Evolutionary conservation across 2,888 invertebrate species (phyloP), one percentile per base, ranked within the genome.

Genomic region (Vandiemenella viatica): DNA sequence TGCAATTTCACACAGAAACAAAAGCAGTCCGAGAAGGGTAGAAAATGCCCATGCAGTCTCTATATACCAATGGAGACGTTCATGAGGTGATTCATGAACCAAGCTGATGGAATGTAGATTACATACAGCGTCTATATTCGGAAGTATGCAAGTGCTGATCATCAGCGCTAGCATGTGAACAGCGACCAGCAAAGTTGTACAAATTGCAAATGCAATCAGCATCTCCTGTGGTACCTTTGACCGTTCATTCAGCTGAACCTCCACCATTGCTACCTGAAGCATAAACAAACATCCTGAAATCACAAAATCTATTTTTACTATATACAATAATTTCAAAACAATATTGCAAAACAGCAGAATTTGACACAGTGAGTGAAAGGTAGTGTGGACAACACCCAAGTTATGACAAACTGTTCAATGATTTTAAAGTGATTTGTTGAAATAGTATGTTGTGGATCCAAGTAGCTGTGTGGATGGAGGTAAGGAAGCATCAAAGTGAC

Each of bases 61-160:
- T 47, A 97, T 96, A 66, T 93, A 90, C 88, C 88, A 88, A 61
- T 89, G 89, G 5, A 90, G 72, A 51, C 87, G 73, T 65, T 88
- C 87, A 64, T 90, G 89, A 0, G 90, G 89, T 1, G 88, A 88
- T 63, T 89, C 89, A 63, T 89, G 84, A 1, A 89, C 89, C 18
- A 89, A 70, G 38, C 81, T 76, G 60, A 88, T 86, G 63, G 85
- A 85, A 67, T 90, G 88, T 44, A 92, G 76, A 68, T 90, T 91
- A 57, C 92, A 90, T 4, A 95, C 85, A 0, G 96, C 92, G 68
- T 98, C 97, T 53, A 98, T 89, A 65, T 97, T 92, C n/a, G 97
- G 97, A 56, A 98, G 73, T 57, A 98, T 96, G 66, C 97, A 98
- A 0, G 97, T 98, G 62, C 93, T 93, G 65, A 98, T 98, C 97